Conservation (phyloP, 1,140 invertebrate genomes). For the Tyrophagus putrescentiae region DNA sequence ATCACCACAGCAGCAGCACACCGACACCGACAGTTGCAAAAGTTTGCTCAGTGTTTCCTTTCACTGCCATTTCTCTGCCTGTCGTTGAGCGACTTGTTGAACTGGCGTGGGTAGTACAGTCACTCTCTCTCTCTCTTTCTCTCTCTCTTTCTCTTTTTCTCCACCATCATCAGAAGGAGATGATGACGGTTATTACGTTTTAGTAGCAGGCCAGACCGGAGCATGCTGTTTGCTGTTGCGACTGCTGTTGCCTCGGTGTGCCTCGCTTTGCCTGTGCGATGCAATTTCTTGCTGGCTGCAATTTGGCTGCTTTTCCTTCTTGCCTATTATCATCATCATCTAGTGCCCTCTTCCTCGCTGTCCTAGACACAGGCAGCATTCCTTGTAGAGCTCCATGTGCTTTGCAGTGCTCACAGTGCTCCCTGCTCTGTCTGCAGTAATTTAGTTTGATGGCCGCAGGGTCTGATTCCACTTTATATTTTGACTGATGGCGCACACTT, state of each 20-base stretch:
- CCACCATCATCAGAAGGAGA: conserved; percentile 8
- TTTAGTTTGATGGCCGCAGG: conserved; percentile 10
- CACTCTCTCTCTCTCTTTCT: neutral
- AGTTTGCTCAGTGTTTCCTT: neutral
- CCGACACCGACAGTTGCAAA: neutral
- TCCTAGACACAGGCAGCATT: too few relatives aligned
- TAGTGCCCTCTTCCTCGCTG: too few relatives aligned
- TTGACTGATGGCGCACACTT: conserved; percentile 13
- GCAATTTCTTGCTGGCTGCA: neutral
- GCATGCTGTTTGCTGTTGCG: neutral
- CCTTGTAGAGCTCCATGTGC: neutral
- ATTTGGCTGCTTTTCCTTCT: neutral
- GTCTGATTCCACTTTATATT: neutral
- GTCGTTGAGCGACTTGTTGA: neutral
- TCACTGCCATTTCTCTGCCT: neutral
- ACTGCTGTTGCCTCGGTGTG: neutral
- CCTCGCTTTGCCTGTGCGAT: too few relatives aligned
- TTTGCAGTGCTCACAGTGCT: neutral
- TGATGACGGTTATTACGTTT: conserved; percentile 12
- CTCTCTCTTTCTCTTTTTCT: neutral
- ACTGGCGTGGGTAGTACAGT: neutral
- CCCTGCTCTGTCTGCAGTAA: neutral
- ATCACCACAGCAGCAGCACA: neutral
- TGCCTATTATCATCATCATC: neutral
- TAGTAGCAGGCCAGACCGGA: neutral